Evolutionary conservation across 2,888 invertebrate species (phyloP), one percentile per base, ranked within the genome.

Genomic region (Perizoma flavofasciatum): DNA sequence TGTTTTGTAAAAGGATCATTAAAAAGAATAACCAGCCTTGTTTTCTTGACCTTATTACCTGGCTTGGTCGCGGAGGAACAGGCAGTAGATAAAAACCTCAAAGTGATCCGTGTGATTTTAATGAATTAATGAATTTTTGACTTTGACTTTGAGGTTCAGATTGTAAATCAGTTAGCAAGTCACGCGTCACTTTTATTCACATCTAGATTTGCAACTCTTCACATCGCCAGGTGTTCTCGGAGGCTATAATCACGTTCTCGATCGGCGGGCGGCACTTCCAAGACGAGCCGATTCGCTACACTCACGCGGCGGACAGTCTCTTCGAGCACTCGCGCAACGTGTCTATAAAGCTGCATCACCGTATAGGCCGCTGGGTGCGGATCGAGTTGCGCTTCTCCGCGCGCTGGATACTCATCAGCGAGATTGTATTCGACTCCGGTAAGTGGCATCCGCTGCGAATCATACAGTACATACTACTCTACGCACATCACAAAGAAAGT

Each of bases 361-460:
- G 96, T 49, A 94, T 97, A 52, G 98, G 96, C 34, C 94, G 94
- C 75, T 97, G 95, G 92, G 95, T 98, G 61, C 96, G 96, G 78
- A 88, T 96, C 70, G 94, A 95, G 73, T 93, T 98, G 53, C 93
- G 93, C 69, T 98, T 97, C 82, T 95, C 96, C 4, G 94, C 96
- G 10, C 93, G 95, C 56, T 98, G 98, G 98, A 95, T 98, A 71
- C 95, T 98, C 88, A 94, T 98, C 77, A 97, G 97, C 85, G 98
- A 98, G 88, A 93, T 98, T 66, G 95, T 96, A 58, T 98, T 98
- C 83, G 95, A 96, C 73, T 97, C 97, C 33, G 95, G 95, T 95
- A 66, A 91, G 92, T 86, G 41, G 10, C 41, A 44, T 37, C 4
- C 41, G 9, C n/a, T 41, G 37, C 37, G 6, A 43, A 22, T 22